These are phyloP conservation scores for Temnothorax nylanderi DNA, from an alignment of 1,140 invertebrate species.

Conservation along the genomic window DNA sequence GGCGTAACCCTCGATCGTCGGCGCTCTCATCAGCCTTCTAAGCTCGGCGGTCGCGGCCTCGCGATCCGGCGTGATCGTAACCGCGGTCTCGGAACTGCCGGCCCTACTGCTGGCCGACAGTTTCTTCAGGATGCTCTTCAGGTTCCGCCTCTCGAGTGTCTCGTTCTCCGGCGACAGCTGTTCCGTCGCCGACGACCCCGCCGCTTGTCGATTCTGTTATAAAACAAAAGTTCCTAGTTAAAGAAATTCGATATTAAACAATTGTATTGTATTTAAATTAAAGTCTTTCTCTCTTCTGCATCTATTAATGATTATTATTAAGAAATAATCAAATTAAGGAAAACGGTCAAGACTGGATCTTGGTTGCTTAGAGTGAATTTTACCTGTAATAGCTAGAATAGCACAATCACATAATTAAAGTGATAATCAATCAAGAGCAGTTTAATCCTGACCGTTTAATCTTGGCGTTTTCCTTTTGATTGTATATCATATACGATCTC, in stretches of 20 bases:
- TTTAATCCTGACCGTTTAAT: no score
- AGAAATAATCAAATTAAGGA: neutral
- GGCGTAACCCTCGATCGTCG: conserved; percentile 94
- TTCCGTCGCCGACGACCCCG: conserved; percentile 56
- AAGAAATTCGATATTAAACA: neutral
- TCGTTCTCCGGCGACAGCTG: conserved; percentile 91
- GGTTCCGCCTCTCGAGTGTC: conserved; percentile 91
- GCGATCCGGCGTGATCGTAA: conserved; percentile 80
- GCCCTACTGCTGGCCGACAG: conserved; percentile 88
- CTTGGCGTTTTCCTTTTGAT: no score
- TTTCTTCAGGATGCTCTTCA: conserved; percentile 95
- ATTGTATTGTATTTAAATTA: neutral
- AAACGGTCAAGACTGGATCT: no score
- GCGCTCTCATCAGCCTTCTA: conserved; percentile 90
- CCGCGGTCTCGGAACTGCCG: conserved; percentile 82
- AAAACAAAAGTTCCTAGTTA: neutral
- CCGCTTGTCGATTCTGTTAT: conserved; percentile 27
- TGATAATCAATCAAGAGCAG: no score
- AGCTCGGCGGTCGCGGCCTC: conserved; percentile 86
- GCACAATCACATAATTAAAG: no score
- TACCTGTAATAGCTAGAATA: no score
- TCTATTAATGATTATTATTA: neutral
- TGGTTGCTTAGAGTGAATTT: no score
- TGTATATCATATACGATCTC: no score
- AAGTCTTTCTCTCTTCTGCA: neutral